These are phyloP conservation scores for Drosophila fulvimacula DNA, from an alignment of 2,888 invertebrate genomes.

Conservation along the genomic window DNA sequence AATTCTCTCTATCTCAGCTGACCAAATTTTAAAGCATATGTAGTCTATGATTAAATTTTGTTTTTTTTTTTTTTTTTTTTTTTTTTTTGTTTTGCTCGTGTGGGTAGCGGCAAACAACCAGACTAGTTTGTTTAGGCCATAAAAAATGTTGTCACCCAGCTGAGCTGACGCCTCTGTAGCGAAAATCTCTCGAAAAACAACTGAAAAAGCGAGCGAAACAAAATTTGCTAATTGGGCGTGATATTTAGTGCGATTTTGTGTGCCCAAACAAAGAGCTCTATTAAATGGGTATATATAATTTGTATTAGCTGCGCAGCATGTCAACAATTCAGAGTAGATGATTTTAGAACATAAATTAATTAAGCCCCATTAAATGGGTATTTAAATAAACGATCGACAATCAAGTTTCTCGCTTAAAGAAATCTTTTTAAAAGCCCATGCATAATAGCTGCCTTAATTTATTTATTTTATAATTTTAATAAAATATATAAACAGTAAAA, in stretches of 20 bases:
- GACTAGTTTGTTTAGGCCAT: conserved; percentile 54
- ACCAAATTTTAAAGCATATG: conserved; percentile 43
- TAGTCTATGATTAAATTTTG: conserved; percentile 39
- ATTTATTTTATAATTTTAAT: background rate
- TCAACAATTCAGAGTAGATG: background rate
- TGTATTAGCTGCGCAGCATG: background rate
- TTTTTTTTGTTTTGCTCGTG: too few species aligned
- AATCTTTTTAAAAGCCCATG: background rate
- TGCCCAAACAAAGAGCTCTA: conserved; percentile 12
- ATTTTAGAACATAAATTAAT: background rate
- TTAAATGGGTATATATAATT: conserved; percentile 9
- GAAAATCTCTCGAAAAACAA: conserved; percentile 1
- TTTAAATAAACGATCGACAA: background rate
- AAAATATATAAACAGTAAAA: background rate
- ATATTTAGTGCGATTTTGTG: conserved; percentile 32
- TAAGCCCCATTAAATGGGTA: background rate
- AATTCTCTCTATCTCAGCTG: conserved; percentile 32
- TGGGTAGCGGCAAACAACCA: conserved; percentile 37
- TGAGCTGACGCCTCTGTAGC: conserved; percentile 11
- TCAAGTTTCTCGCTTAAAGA: background rate
- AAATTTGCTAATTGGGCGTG: conserved; percentile 42
- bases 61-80: too few species aligned
- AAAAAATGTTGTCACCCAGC: conserved; percentile 54
- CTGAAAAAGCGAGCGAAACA: conserved; percentile 21
- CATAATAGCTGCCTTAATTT: background rate